These are phyloP conservation scores for Scartelaos histophorus DNA, from an alignment of 2,113 vertebrate genomes.

Conservation along the genomic window DNA sequence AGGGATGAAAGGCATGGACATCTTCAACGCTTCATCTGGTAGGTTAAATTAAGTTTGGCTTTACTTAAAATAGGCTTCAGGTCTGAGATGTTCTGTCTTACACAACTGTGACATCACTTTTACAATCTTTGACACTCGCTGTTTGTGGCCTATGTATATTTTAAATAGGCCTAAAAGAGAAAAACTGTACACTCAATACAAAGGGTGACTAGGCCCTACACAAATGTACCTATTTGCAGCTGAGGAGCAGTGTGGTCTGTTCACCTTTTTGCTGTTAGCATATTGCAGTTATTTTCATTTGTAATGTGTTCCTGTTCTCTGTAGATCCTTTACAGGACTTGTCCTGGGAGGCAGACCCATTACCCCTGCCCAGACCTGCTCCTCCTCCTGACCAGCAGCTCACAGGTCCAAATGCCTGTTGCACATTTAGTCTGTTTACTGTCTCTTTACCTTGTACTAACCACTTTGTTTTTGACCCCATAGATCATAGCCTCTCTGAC, in stretches of 20 bases:
- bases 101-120: too few relatives aligned
- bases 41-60: slow-evolving; percentile 3
- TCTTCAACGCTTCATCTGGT: slow-evolving; percentile 55
- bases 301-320: not conserved
- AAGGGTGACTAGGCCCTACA: not conserved
- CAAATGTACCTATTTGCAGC: not conserved
- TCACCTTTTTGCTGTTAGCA: not conserved
- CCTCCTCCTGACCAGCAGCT: slow-evolving; percentile 35
- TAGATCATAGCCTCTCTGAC: not conserved
- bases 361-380: slow-evolving; percentile 64
- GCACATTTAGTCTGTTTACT: not conserved
- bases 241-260: too few relatives aligned
- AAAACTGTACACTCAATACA: not conserved
- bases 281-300: not conserved
- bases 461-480: not conserved
- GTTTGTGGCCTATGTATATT: too few relatives aligned
- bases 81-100: not conserved
- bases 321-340: not conserved
- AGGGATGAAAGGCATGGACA: slow-evolving; percentile 72
- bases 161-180: too few relatives aligned
- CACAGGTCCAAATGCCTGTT: not conserved
- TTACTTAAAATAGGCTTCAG: not conserved
- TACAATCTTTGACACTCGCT: not conserved
- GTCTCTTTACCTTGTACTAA: not conserved
- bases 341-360: not conserved